Base-by-base conservation (phyloP, 2,888 invertebrate species). In the Drosophila suboccidentalis region DNA sequence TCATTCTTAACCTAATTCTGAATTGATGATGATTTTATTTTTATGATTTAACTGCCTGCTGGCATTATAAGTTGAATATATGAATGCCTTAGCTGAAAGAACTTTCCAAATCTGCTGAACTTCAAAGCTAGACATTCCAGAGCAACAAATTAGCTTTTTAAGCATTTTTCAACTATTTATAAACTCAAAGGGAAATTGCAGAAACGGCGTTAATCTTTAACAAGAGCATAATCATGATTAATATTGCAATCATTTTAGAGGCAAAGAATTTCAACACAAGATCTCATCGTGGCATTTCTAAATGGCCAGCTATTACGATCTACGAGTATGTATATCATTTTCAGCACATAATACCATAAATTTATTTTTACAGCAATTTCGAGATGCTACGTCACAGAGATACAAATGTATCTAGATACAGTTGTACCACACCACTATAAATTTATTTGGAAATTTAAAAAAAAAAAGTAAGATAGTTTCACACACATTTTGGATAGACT, bases 261-360 rank as follows among this genome's bases (percentile, higher is more conserved):
- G 68, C 55, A 63, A 61, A 70, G 51, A 78, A 72, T 88, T 82
- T 82, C 82, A 62, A 87, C 82, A 82, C 49, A 3, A 59, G 46
- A 49, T 44, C 34, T 17, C 54, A 61, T 26, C 32, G 19, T 41
- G 32, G 58, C 58, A 15, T 69, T 41, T 47, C 54, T 64, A 63
- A 59, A 50, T 57, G 22, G 60, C 55, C 44, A 29, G 67, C 63
- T 65, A 69, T 65, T 81, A 71, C 19, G 34, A 55, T 34, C 19
- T 34, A 22, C 44, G 34, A 34, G 34, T 72, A 82, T 60, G 44
- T 61, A 44, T 74, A 80, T 88, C 71, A 88, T 78, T 88, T 82
- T 88, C 80, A 66, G 75, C 83, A 80, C 78, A 86, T 83, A 78
- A 86, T 79, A 81, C 71, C 66, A 89, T 84, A 81, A 89, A 80